These are phyloP conservation scores for Rhingia campestris DNA, from an alignment of 2,888 invertebrate species.

Conservation along the genomic window DNA sequence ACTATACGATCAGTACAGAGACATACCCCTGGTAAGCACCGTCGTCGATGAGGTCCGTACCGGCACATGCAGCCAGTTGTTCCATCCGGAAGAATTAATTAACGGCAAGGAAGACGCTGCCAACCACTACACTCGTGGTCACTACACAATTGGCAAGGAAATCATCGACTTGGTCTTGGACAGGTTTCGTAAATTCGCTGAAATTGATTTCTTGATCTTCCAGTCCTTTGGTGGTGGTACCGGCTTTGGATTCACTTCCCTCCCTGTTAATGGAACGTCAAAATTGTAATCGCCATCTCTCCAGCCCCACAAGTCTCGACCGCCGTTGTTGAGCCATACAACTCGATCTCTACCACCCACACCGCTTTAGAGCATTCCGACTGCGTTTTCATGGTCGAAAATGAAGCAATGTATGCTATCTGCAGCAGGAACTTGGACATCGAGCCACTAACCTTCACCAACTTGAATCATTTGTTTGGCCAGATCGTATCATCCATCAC, in stretches of 20 bases:
- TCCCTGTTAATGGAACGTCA: conserved; percentile 98
- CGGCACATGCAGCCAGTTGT: conserved; percentile 96
- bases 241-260: conserved; percentile 97
- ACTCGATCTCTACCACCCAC: conserved; percentile 97
- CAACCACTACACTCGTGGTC: conserved; percentile 98
- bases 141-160: conserved; percentile 98
- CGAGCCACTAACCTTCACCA: conserved; percentile 97
- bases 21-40: too few relatives aligned
- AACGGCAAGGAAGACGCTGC: conserved; percentile 99
- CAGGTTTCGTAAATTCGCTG: conserved; percentile 92
- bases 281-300: conserved; percentile 97
- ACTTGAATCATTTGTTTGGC: conserved; percentile 96
- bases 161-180: conserved; percentile 95
- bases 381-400: conserved; percentile 98
- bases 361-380: conserved; percentile 97
- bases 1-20: too few relatives aligned
- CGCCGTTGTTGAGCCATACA: conserved; percentile 98
- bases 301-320: conserved; percentile 96
- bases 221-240: conserved; percentile 97
- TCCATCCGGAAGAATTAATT: conserved; percentile 98
- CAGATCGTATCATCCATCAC: conserved; percentile 97
- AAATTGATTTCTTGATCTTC: conserved; percentile 98
- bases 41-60: conserved; percentile 97
- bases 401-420: conserved; percentile 94
- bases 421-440: conserved; percentile 97